Percentiles rank a stretch among this genome's conserved stretches.
phyloP scores from a whole-genome alignment of 2,797 vertebrate species.

The Neosalanx taihuensis region DNA sequence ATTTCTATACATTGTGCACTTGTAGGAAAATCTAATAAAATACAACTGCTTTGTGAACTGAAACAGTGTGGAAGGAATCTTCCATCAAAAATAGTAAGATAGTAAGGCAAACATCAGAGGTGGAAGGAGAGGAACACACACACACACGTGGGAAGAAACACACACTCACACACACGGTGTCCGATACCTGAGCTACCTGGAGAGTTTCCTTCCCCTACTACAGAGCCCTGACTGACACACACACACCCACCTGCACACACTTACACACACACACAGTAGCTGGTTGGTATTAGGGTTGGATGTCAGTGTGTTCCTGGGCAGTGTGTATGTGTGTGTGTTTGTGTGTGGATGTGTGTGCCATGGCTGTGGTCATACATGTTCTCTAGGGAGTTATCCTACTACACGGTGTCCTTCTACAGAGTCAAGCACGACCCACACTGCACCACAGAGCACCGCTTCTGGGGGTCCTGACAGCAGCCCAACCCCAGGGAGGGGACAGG shows the following conservation, averaged over 20 bases:
- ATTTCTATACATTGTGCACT: slow-evolving; percentile 74
- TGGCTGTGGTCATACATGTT: neutral
- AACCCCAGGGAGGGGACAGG: neutral
- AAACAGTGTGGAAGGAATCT: slow-evolving; percentile 68
- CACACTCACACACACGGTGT: slow-evolving; percentile 60
- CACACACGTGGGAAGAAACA: slow-evolving; percentile 31
- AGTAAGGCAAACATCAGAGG: slow-evolving; percentile 77
- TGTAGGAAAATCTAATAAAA: slow-evolving; percentile 73
- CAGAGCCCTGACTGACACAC: slow-evolving; percentile 56
- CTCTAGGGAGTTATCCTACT: too few relatives aligned
- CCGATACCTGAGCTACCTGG: slow-evolving; percentile 77
- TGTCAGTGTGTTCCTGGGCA: neutral
- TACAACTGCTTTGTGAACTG: slow-evolving; percentile 75
- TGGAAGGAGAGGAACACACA: slow-evolving; percentile 61
- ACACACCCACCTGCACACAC: slow-evolving; percentile 2
- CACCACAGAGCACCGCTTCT: neutral
- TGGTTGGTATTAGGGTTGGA: neutral
- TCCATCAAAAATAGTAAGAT: slow-evolving; percentile 76
- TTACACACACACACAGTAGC: neutral
- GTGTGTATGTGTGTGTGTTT: neutral
- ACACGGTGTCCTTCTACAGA: neutral
- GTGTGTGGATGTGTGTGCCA: neutral
- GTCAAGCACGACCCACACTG: neutral
- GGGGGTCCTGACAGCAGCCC: neutral
- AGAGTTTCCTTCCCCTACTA: slow-evolving; percentile 64